Conservation (phyloP, 2,113 vertebrate genomes). For the Siniperca knerii region DNA sequence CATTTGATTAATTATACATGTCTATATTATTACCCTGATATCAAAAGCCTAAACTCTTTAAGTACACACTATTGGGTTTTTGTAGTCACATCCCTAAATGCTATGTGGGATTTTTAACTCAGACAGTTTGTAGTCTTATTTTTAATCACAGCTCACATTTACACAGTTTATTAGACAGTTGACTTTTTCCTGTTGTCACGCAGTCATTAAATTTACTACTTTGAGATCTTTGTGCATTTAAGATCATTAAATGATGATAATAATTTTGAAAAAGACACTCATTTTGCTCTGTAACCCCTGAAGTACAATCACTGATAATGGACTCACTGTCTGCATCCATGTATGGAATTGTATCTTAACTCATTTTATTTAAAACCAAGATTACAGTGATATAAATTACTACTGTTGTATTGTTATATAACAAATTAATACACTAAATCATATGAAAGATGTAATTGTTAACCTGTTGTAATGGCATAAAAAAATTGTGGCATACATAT, state of each 20-base stretch:
- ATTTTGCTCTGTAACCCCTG: constrained; percentile 7
- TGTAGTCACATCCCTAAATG: constrained; percentile 44
- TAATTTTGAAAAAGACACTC: neutral
- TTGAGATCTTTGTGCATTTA: neutral
- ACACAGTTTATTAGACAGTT: constrained; percentile 7
- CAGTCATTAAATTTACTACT: neutral
- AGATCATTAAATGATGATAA: neutral
- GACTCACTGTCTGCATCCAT: constrained; percentile 13
- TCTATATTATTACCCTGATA: neutral
- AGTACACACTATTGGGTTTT: constrained; percentile 30
- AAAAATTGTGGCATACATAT: constrained; percentile 3
- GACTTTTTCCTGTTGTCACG: neutral
- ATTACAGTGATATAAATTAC: constrained; percentile 4
- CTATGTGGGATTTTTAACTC: constrained; percentile 63
- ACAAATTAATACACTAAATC: constrained; percentile 5
- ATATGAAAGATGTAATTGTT: constrained; percentile 20
- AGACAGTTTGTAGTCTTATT: constrained; percentile 2
- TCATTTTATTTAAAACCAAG: constrained; percentile 28
- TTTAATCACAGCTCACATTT: constrained; percentile 54
- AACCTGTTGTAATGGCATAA: constrained; percentile 18
- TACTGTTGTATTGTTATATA: neutral
- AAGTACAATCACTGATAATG: constrained; percentile 31
- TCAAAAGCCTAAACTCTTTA: constrained; percentile 15
- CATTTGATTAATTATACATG: neutral
- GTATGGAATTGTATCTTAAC: constrained; percentile 1